Evolutionary conservation across 2,888 invertebrate species (phyloP), one percentile per base, ranked within the genome.

Genomic region (Drosophila mulleri): DNA sequence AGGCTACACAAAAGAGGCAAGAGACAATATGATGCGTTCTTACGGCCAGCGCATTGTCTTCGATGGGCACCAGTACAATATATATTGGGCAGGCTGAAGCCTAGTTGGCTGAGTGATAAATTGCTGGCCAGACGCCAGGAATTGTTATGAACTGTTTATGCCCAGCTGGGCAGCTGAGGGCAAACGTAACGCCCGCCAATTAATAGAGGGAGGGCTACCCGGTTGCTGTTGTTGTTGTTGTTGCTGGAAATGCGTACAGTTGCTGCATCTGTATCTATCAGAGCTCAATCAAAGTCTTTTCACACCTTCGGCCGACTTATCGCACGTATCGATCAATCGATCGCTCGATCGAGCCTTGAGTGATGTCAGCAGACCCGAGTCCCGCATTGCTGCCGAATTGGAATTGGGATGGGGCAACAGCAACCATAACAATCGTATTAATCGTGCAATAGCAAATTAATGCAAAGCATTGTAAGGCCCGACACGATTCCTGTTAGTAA

Each of bases 401-500:
- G 6, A 26, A 26, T 5, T 16, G 4, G n/a, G 32, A 18, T 44
- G 35, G 32, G 11, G 60, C 74, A 29, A 29, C 66, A 72, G 67
- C 79, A 62, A 73, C 66, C 72, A 75, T 65, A 82, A 77, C 74
- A 75, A 78, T 75, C 78, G 83, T 72, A 83, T 80, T 82, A 89
- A 89, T 84, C 78, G 78, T 57, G 71, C 41, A 63, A 79, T 75
- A 70, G 71, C 72, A 88, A 85, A 85, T 85, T 77, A 85, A 89
- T 86, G 78, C 89, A 89, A 75, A 65, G 68, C 67, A 70, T 88
- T 85, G 83, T 76, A 53, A 69, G 78, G 77, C 69, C 65, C 71
- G 72, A 83, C 81, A 83, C 90, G 81, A 88, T 89, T 88, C 90
- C 78, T 89, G 88, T 87, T 87, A 87, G 87, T 83, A 79, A 86